A percentile compares a stretch with the other conserved stretches of the same genome.
Evolutionary conservation across 2,797 vertebrate genomes (phyloP).

Genomic region (Denticeps clupeoides): DNA sequence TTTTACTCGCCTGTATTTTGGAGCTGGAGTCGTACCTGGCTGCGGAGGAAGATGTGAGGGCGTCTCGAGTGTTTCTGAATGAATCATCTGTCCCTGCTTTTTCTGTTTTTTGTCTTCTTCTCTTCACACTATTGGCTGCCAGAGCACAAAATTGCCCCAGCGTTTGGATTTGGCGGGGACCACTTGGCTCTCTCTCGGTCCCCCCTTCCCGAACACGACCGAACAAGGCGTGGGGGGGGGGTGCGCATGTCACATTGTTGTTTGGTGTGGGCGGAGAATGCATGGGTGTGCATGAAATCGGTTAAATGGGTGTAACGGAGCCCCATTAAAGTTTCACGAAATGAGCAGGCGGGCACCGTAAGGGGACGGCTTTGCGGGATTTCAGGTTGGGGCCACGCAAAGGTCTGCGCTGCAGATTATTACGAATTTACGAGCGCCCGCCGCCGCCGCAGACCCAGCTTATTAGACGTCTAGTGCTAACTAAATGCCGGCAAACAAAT

Average conservation of each 20-base stretch:
- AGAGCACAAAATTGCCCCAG: no score
- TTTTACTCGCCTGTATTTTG: slow-evolving; percentile 48
- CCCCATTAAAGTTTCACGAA: slow-evolving; percentile 53
- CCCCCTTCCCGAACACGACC: no score
- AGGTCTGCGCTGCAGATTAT: slow-evolving; percentile 69
- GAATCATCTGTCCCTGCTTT: no score
- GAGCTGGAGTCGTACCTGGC: not conserved
- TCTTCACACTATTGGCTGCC: no score
- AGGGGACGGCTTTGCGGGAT: slow-evolving; percentile 43
- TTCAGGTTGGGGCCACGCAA: slow-evolving; percentile 58
- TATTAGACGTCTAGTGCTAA: slow-evolving; percentile 43
- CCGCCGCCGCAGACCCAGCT: slow-evolving; percentile 45
- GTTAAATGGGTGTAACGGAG: slow-evolving; percentile 52
- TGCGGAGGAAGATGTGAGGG: slow-evolving; percentile 5
- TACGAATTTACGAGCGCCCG: slow-evolving; percentile 67
- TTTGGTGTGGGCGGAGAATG: not conserved
- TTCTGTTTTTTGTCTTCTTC: no score
- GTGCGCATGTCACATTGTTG: no score
- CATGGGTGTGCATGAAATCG: slow-evolving; percentile 26
- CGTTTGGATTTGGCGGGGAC: not conserved
- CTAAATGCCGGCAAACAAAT: slow-evolving; percentile 49
- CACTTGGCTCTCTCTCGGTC: no score
- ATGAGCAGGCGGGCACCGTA: slow-evolving; percentile 28
- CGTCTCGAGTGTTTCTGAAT: not conserved
- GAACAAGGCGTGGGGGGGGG: not conserved